These are phyloP conservation scores for Bucco capensis DNA, from an alignment of 2,113 vertebrate species.

Conservation along the genomic window DNA sequence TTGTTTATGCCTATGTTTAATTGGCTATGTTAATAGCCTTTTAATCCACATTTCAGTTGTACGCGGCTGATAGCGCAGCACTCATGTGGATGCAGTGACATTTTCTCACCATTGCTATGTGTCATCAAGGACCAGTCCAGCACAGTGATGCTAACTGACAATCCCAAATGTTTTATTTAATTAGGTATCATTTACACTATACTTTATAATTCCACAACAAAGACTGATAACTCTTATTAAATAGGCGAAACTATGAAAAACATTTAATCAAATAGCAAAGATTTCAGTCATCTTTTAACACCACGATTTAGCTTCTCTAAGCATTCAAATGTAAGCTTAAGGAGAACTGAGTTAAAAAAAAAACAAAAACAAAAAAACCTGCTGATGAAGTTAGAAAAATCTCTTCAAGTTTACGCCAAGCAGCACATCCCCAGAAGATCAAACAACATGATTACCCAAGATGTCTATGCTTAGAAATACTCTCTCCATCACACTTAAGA, in stretches of 20 bases:
- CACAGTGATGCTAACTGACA: not conserved
- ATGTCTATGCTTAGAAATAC: not conserved
- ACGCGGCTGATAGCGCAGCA: slow-evolving; percentile 48
- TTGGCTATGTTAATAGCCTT: slow-evolving; percentile 74
- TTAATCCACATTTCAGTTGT: slow-evolving; percentile 68
- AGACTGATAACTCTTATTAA: not conserved
- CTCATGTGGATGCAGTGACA: slow-evolving; percentile 45
- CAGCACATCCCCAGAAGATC: not conserved
- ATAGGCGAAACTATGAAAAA: slow-evolving; percentile 6
- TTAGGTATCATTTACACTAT: slow-evolving; percentile 28
- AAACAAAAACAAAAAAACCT: not conserved
- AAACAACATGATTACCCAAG: not conserved
- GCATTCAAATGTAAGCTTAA: not conserved
- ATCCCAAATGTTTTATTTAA: slow-evolving; percentile 28
- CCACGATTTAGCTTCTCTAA: not conserved
- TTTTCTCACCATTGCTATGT: slow-evolving; percentile 47
- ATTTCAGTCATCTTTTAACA: not conserved
- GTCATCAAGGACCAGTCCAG: slow-evolving; percentile 26
- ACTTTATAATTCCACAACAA: not conserved
- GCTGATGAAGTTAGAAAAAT: not conserved
- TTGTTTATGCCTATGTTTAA: slow-evolving; percentile 74
- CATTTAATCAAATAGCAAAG: not conserved
- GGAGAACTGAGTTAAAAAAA: not conserved
- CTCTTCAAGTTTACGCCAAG: not conserved
- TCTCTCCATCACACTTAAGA: not conserved